Evolutionary conservation across 37 sponge, comb jelly and placozoan genomes (phyloP).

Genomic region (Eunapius fragilis): DNA sequence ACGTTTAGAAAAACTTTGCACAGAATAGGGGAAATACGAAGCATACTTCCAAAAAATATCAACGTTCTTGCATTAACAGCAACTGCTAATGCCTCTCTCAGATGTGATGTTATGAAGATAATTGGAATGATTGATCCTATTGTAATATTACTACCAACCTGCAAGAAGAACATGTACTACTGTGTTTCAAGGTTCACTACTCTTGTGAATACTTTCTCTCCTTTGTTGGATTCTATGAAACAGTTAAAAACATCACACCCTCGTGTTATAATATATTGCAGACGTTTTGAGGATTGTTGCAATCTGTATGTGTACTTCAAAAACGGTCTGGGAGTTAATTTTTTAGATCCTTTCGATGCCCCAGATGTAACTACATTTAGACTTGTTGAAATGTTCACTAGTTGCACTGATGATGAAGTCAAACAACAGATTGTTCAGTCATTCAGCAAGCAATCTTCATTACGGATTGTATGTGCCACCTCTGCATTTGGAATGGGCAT

Average conservation of each 20-base stretch:
- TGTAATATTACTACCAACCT: background rate
- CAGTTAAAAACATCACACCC: background rate
- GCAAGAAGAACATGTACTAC: background rate
- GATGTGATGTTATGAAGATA: background rate
- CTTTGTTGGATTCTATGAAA: background rate
- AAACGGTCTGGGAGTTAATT: background rate
- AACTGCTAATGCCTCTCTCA: background rate
- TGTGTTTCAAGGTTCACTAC: background rate
- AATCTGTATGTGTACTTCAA: slow-evolving; percentile 13
- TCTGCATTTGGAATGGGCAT: slow-evolving; percentile 58
- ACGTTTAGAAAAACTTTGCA: background rate
- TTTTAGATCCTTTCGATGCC: slow-evolving; percentile 12
- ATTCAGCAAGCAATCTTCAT: background rate
- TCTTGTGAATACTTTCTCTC: background rate
- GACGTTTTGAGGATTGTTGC: background rate
- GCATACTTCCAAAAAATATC: background rate
- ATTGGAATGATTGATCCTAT: background rate
- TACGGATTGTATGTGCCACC: slow-evolving; percentile 12
- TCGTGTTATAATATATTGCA: background rate
- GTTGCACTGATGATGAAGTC: slow-evolving; percentile 33
- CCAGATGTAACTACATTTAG: no score
- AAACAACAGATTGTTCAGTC: background rate
- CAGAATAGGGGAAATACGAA: background rate
- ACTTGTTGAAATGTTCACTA: slow-evolving; percentile 38
- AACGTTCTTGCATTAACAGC: background rate